Base-by-base conservation (phyloP, 2,113 vertebrate species). In the Myotis brandtii region DNA sequence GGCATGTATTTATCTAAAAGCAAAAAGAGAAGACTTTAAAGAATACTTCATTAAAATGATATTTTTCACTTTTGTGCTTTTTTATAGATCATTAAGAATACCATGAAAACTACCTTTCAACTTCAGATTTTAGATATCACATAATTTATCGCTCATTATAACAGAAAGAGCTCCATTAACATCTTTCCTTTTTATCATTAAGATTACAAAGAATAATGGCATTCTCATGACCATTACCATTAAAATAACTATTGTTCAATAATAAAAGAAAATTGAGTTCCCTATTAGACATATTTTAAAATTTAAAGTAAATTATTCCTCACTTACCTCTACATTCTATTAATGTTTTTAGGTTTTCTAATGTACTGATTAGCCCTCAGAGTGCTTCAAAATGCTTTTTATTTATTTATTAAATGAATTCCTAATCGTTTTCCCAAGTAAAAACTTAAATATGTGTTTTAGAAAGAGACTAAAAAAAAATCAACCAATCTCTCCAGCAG, bases 61-160 rank as follows among this genome's bases (percentile, higher is more conserved):
- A 93, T 87, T 95, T 97, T 96, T 94, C 46, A 94, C 12, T 50
- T 93, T 79, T 93, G 7, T 79, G 34, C 48, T 76, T 97, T 96
- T 97, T 70, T 94, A 75, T 70, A 96, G 86, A 85, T 86, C 73
- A 87, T 97, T 97, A 96, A 79, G 59, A 94, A 88, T 21, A 11
- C 32, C n/a, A 93, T 92, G 87, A 96, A 59, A 86, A 97, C 79
- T 92, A 92, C 12, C 12, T 52, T 97, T 92, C 86, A 97, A 90
- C 32, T 95, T 91, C 10, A 0, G 52, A 56, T 96, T 95, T 97
- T 93, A 95, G 95, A 95, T 94, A 96, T 34, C 6, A 87, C 76
- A 92, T 95, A 96, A 97, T 96, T 96, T 93, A 95, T 96, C 76
- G 94, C 89, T 91, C 70, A 95, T 95, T 97, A 67, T 90, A 54